Base-by-base conservation (phyloP, 2,113 vertebrate species). In the Pedetes capensis region DNA sequence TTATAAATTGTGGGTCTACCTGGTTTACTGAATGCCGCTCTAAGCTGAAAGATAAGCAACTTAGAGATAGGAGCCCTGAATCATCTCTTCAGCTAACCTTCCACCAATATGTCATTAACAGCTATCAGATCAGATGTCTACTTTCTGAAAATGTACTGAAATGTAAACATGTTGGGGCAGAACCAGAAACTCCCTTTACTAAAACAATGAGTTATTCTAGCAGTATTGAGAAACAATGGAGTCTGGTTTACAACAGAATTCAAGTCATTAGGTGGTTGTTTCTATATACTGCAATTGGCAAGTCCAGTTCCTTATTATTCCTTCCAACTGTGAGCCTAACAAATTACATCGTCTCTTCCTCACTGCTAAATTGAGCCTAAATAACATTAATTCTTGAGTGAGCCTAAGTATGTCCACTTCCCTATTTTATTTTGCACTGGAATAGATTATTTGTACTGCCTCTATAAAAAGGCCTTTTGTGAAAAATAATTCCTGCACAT, bases 341-440 rank as follows among this genome's bases (percentile, higher is more conserved):
- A 72, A 66, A 92, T 89, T 83, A 72, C 27, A 44, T 87, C 4
- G 34, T 80, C 47, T 83, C 34, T 87, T 80, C 10, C 55, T 94
- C 47, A 53, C 42, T 93, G 64, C 86, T 59, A 44, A 75, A 88
- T 13, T 71, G 55, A 80, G 3, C 75, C 42, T 89, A 89, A 84
- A 95, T 95, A 94, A 55, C 92, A 64, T 95, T 83, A 72, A 94
- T 88, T 88, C 63, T 44, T 81, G 72, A 66, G 25, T 71, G 47
- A 89, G 63, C 80, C 95, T 95, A 89, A 96, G 47, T 87, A 63
- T 61, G 80, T 51, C 17, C 4, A 68, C 75, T 94, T 61, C 83
- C 53, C 12, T 74, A 55, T 90, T 34, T 14, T 80, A 1, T 32
- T 88, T 93, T 75, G 75, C 27, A 94, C 9, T 57, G 5, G 37